Conservation (phyloP, 2,888 invertebrate species). For the Therioaphis trifolii region DNA sequence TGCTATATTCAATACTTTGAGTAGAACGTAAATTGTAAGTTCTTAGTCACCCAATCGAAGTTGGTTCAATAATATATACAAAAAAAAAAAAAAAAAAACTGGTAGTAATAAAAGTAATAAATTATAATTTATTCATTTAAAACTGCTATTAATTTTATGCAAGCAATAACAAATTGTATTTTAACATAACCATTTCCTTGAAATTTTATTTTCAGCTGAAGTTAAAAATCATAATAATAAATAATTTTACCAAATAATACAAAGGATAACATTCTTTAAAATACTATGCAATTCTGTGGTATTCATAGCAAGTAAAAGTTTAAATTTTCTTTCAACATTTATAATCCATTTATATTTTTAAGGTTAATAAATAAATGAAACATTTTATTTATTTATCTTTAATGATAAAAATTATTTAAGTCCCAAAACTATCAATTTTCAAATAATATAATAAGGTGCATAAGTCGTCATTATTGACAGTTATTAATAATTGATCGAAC, state of each 20-base stretch:
- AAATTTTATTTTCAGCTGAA: neutral
- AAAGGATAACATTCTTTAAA: constrained; percentile 4
- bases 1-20: neutral
- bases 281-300: neutral
- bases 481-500: no score
- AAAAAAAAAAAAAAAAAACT: neutral
- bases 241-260: neutral
- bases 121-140: constrained; percentile 27
- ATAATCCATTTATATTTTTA: no score
- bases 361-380: no score
- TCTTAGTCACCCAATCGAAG: neutral
- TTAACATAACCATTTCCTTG: no score
- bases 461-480: no score
- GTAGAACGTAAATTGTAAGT: neutral
- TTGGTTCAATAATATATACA: neutral
- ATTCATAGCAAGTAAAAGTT: no score
- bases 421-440: neutral
- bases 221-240: neutral
- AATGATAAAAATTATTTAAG: neutral
- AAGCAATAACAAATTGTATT: neutral
- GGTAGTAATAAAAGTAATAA: neutral
- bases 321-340: no score
- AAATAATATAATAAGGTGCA: no score
- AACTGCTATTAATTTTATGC: constrained; percentile 10
- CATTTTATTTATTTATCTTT: neutral